Percentiles rank a stretch among this genome's conserved stretches.
These are phyloP conservation scores for Dissostichus mawsoni DNA, from an alignment of 2,113 vertebrate genomes.

Conservation along the genomic window DNA sequence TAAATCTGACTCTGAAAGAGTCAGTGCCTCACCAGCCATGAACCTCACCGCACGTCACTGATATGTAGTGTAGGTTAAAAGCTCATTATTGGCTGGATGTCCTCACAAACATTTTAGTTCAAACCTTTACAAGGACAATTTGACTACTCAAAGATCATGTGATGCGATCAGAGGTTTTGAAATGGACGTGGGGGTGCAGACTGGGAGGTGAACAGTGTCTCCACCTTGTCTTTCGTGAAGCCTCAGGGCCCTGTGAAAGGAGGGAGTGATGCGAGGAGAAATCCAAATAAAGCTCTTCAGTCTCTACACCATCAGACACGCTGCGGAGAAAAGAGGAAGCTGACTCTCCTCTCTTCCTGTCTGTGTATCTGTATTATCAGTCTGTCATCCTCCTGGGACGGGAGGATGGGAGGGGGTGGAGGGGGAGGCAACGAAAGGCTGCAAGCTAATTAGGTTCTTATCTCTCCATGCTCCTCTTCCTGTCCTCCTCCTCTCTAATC, in stretches of 20 bases:
- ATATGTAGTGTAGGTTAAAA: not conserved
- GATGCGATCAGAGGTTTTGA: not conserved
- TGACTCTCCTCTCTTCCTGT: conserved; percentile 15
- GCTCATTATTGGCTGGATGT: not conserved
- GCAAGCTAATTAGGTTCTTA: conserved; percentile 83
- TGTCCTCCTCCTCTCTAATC: conserved; percentile 77
- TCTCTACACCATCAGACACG: conserved; percentile 9
- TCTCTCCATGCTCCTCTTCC: conserved; percentile 71
- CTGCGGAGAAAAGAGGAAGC: conserved; percentile 8
- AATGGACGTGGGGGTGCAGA: not conserved
- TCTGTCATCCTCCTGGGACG: conserved; percentile 53
- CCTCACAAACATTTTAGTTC: not conserved
- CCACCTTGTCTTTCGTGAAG: too few species aligned
- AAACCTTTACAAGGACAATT: not conserved
- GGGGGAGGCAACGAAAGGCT: conserved; percentile 64
- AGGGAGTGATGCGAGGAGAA: conserved; percentile 27
- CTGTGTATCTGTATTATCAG: conserved; percentile 59
- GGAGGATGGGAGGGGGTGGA: conserved; percentile 24
- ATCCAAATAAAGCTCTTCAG: not conserved
- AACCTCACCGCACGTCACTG: too few species aligned
- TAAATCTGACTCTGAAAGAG: too few species aligned
- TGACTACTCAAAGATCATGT: not conserved
- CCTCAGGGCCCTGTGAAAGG: not conserved
- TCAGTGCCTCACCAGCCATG: too few species aligned
- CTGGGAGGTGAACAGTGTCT: not conserved